phyloP scores from a whole-genome alignment of 2,113 vertebrate species.

The Istiophorus platypterus region DNA sequence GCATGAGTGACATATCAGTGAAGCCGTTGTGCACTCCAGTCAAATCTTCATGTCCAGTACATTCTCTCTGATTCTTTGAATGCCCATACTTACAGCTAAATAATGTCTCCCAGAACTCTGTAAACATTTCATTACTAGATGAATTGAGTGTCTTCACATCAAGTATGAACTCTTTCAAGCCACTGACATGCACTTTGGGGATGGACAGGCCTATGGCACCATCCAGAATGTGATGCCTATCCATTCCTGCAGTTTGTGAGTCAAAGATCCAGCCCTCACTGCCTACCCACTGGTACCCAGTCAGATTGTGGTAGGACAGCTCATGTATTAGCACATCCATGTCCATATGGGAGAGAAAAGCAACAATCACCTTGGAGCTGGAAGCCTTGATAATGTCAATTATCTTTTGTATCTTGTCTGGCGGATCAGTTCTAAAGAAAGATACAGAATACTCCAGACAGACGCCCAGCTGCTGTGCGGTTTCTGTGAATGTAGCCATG shows the following conservation, averaged over 20 bases:
- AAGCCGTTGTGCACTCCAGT: constrained; percentile 74
- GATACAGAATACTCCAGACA: constrained; percentile 74
- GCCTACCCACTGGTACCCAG: constrained; percentile 83
- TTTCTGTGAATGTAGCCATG: constrained; percentile 73
- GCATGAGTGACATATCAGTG: constrained; percentile 82
- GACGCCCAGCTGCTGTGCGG: constrained; percentile 68
- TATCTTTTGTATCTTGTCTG: constrained; percentile 66
- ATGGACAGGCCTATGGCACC: constrained; percentile 82
- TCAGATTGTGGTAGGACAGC: constrained; percentile 76
- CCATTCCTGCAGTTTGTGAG: constrained; percentile 59
- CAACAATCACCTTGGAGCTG: constrained; percentile 77
- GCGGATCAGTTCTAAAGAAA: constrained; percentile 75
- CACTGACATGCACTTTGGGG: constrained; percentile 70
- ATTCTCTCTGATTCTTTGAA: constrained; percentile 36
- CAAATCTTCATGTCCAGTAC: constrained; percentile 78
- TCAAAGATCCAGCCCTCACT: constrained; percentile 81
- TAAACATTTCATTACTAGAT: constrained; percentile 69
- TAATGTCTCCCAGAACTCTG: constrained; percentile 77
- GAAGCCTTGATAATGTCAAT: constrained; percentile 79
- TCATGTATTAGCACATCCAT: constrained; percentile 68
- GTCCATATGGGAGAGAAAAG: constrained; percentile 76
- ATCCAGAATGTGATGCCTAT: constrained; percentile 69
- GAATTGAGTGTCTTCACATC: constrained; percentile 68
- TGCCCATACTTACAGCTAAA: constrained; percentile 73
- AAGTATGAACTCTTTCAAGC: constrained; percentile 78